Percentiles rank a stretch among this genome's conserved stretches.
Evolutionary conservation across 2,888 invertebrate genomes (phyloP).

Genomic region (Ypsolopha scabrella): DNA sequence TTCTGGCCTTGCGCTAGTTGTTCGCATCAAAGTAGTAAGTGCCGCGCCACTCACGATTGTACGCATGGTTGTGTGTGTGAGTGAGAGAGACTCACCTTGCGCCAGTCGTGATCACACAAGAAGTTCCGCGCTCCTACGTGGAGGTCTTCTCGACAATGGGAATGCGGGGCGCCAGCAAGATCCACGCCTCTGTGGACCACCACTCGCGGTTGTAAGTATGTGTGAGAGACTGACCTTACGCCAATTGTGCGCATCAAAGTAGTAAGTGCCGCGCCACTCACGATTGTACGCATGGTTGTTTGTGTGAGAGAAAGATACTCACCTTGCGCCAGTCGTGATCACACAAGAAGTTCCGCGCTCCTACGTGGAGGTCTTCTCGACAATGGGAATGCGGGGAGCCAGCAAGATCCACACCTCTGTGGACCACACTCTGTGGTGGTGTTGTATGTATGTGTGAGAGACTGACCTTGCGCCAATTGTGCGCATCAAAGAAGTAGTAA

Average conservation of each 20-base stretch:
- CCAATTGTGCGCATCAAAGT: slow-evolving; percentile 99
- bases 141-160: slow-evolving; percentile 94
- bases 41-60: too few relatives aligned
- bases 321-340: slow-evolving; percentile 98
- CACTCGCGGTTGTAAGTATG: slow-evolving; percentile 93
- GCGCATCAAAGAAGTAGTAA: slow-evolving; percentile 99
- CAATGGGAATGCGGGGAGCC: slow-evolving; percentile 93
- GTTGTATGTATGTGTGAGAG: too few relatives aligned
- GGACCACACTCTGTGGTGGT: too few relatives aligned
- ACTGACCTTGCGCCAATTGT: slow-evolving; percentile 93
- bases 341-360: slow-evolving; percentile 99
- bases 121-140: slow-evolving; percentile 98
- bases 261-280: slow-evolving; percentile 98
- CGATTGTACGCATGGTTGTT: too few relatives aligned
- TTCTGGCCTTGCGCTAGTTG: too few relatives aligned
- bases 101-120: slow-evolving; percentile 99
- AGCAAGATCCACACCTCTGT: slow-evolving; percentile 99
- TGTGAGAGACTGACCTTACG: slow-evolving; percentile 73
- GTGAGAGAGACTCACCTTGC: too few relatives aligned
- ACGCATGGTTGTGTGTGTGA: too few relatives aligned
- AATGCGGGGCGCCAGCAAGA: slow-evolving; percentile 96
- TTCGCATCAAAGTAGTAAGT: too few relatives aligned
- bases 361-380: slow-evolving; percentile 95
- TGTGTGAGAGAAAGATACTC: too few relatives aligned
- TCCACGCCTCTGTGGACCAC: slow-evolving; percentile 99